Base-by-base conservation (phyloP, 1,140 invertebrate genomes). In the Asbolus verrucosus region DNA sequence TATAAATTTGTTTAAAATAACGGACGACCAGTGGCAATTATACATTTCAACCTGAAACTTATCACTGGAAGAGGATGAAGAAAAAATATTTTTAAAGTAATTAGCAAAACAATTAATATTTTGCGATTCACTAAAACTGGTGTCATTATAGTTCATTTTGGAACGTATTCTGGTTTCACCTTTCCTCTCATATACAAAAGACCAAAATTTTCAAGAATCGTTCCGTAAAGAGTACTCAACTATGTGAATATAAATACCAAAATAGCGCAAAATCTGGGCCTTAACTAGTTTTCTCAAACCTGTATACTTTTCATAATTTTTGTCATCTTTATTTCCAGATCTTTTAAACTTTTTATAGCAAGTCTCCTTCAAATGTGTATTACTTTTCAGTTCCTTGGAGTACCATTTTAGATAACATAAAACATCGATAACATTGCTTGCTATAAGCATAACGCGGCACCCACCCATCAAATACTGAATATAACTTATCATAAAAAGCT, bases 401-500 rank as follows among this genome's bases (percentile, higher is more conserved):
- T 41, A 41, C 38, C 38, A 41, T 16, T n/a, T 41, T 3, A 3
- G n/a, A n/a, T n/a, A n/a, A n/a, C n/a, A n/a, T n/a, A n/a, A n/a
- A n/a, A n/a, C n/a, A n/a, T n/a, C n/a, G 38, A n/a, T 13, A 3
- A 41, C 2, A 6, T 13, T n/a, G 2, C 2, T 16, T n/a, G n/a
- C n/a, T 41, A n/a, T 41, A 6, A 13, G 5, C 15, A 16, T 41
- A 41, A 6, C 15, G 5, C 5, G 38, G n/a, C n/a, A n/a, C 38
- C 3, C 15, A 3, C 38, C n/a, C 15, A n/a, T 41, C 38, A 13
- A 41, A 16, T 3, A 41, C 15, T 4, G 5, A 13, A 16, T 41
- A 41, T 41, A 41, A n/a, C 38, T 13, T 41, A n/a, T n/a, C n/a
- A 16, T 41, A 41, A 41, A 41, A 41, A n/a, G n/a, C n/a, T 6